Evolutionary conservation across 2,113 vertebrate species (phyloP).

Genomic region (Herpetotheres cachinnans): DNA sequence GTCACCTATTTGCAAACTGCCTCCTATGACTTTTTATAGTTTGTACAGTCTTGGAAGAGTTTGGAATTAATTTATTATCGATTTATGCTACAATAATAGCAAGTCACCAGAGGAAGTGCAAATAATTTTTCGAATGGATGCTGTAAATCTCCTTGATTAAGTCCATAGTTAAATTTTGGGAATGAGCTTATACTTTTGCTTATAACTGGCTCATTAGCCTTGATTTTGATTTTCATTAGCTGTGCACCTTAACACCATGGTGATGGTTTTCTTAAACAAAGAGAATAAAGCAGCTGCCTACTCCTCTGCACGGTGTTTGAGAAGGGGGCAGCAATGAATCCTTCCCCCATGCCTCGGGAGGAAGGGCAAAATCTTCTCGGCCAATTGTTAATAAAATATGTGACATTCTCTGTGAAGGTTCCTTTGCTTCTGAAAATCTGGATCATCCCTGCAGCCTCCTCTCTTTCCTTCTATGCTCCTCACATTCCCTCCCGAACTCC

Average conservation of each 20-base stretch:
- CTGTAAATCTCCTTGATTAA: not conserved
- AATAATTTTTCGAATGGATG: not conserved
- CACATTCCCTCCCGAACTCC: not conserved
- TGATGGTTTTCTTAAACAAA: not conserved
- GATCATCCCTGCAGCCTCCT: not conserved
- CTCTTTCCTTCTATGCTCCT: not conserved
- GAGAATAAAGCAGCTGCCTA: not conserved
- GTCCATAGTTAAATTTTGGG: not conserved
- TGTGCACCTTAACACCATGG: not conserved
- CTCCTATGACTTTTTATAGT: not conserved
- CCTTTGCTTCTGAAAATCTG: not conserved
- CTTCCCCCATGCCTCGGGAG: not conserved
- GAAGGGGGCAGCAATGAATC: not conserved
- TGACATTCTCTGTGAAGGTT: not conserved
- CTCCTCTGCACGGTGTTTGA: not conserved
- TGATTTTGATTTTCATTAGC: not conserved
- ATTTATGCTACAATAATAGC: not conserved
- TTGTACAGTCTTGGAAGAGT: not conserved
- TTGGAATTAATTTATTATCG: not conserved
- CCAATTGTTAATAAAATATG: not conserved
- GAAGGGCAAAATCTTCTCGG: not conserved
- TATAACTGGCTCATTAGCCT: not conserved
- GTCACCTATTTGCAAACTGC: not conserved
- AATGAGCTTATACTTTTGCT: not conserved
- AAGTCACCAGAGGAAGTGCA: not conserved